Evolutionary conservation across 2,888 invertebrate genomes (phyloP), one percentile per base, ranked within the genome.

Genomic region (Hirudinaria manillensis): DNA sequence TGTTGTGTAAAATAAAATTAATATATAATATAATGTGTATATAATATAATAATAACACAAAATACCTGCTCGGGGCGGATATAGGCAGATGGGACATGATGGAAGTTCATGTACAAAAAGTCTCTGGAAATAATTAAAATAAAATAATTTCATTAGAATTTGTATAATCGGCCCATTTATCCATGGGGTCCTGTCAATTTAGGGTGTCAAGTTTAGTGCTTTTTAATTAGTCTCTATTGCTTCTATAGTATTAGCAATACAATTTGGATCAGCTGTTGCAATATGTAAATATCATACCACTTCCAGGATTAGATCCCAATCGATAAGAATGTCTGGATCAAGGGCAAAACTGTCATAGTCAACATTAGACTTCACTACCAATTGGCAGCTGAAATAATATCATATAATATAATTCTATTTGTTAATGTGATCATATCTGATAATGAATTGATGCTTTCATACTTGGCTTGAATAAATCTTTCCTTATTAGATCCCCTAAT

Each of bases 381-480:
- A 97, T 87, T 97, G 96, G 86, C 95, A 97, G 87, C 94, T 86
- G 80, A 51, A 82, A 79, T 45, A 45, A 45, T 16, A 45, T 45
- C n/a, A n/a, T n/a, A n/a, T n/a, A n/a, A n/a, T n/a, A n/a, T n/a
- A n/a, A n/a, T n/a, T n/a, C n/a, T 45, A 45, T 45, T 7, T 45
- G 10, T 45, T 3, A 36, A 16, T 45, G 3, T 45, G 16, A n/a
- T n/a, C n/a, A n/a, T n/a, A n/a, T n/a, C n/a, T n/a, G n/a, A n/a
- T n/a, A n/a, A n/a, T n/a, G n/a, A n/a, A n/a, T n/a, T 38, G 68
- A 21, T 21, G 7, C 6, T 6, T 38, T 34, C 90, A 88, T 87
- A 94, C 94, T 94, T 94, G 77, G 95, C 94, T 87, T 96, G 93
- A 78, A 97, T 87, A 86, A 93, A 97, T 82, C 94, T 91, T 84